Conservation (phyloP, 2,113 vertebrate genomes). For the Nyctibius bracteatus region DNA sequence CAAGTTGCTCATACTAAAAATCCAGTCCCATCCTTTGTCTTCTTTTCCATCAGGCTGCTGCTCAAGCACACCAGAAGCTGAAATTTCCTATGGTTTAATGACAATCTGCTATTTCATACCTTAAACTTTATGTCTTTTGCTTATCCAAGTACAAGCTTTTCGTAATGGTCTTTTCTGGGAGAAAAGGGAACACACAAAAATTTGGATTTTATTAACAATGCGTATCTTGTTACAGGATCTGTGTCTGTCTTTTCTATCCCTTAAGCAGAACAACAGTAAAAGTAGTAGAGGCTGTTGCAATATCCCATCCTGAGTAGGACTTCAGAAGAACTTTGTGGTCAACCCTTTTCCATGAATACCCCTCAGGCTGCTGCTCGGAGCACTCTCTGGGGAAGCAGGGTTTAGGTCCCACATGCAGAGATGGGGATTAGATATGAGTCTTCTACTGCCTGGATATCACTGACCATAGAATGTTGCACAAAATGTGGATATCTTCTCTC, state of each 20-base stretch:
- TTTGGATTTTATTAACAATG: neutral
- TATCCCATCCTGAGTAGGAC: neutral
- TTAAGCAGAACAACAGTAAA: neutral
- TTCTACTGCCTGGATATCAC: neutral
- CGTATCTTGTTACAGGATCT: neutral
- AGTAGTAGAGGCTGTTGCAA: neutral
- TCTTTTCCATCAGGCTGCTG: neutral
- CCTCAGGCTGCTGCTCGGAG: neutral
- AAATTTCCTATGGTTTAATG: neutral
- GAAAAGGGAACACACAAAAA: neutral
- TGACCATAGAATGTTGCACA: neutral
- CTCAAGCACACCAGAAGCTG: neutral
- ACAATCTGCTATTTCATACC: neutral
- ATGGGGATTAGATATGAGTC: neutral
- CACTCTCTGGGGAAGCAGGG: neutral
- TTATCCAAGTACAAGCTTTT: neutral
- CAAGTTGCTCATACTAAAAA: neutral
- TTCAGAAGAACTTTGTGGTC: neutral
- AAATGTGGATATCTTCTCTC: neutral
- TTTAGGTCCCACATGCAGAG: neutral
- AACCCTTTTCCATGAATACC: neutral
- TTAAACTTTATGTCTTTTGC: neutral
- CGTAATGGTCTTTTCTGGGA: neutral
- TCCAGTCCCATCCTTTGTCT: neutral
- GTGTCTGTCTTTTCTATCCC: neutral